A percentile compares a stretch with the other conserved stretches of the same genome.
Conservation (phyloP, 2,797 vertebrate species). For the Danio kyathit region DNA sequence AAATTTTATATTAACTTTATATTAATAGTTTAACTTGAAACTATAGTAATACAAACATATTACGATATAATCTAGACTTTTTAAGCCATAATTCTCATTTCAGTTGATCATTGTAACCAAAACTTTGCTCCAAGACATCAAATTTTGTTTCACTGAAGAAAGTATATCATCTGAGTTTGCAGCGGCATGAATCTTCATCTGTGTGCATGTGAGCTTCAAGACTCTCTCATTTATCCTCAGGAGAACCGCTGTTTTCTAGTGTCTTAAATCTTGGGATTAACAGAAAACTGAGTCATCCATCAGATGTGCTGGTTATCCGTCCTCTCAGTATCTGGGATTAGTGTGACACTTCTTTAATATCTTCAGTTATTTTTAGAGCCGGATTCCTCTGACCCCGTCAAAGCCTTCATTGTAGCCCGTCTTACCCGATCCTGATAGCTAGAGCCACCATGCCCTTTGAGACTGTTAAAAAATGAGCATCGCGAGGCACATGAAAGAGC, state of each 20-base stretch:
- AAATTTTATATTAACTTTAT: no score
- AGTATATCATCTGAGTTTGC: not conserved
- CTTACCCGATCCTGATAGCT: conserved; percentile 19
- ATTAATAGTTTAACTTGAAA: no score
- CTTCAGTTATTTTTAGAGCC: conserved; percentile 39
- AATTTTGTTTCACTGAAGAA: no score
- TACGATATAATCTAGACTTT: no score
- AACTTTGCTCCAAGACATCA: not conserved
- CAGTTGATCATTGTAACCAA: not conserved
- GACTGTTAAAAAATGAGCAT: conserved; percentile 56
- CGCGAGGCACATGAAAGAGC: conserved; percentile 49
- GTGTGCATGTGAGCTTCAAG: not conserved
- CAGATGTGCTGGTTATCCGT: conserved; percentile 62
- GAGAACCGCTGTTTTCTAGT: conserved; percentile 35
- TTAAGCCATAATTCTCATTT: not conserved
- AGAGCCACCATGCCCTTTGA: conserved; percentile 66
- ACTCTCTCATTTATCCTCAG: conserved; percentile 43
- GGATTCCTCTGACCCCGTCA: conserved; percentile 29
- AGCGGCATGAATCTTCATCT: not conserved
- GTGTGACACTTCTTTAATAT: conserved; percentile 37
- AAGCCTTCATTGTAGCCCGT: conserved; percentile 3
- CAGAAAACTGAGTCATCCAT: conserved; percentile 47
- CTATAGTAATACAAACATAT: no score
- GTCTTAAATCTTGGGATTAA: conserved; percentile 60
- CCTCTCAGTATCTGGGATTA: conserved; percentile 45